Evolutionary conservation across 2,888 invertebrate genomes (phyloP), one percentile per base, ranked within the genome.

Genomic region (Clusia tigrina): DNA sequence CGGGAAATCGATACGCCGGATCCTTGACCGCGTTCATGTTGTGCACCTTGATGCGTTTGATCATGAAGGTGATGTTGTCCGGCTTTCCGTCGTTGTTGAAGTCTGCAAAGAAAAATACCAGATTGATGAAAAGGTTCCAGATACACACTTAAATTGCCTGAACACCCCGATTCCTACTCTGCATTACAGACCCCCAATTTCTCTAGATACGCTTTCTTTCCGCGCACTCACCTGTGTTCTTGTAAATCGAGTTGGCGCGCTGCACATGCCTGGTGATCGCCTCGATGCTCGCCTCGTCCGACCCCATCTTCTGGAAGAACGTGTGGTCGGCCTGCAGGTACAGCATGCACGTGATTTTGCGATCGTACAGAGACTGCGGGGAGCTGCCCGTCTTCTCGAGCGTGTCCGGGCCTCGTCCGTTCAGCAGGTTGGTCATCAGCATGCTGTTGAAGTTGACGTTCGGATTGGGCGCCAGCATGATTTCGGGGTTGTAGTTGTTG

Each of bases 281-380:
- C 84, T 96, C 96, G 71, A 96, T 95, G 81, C 96, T 95, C 1
- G 95, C 93, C 81, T 96, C 96, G 77, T 95, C 95, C 2, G 94
- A 92, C 61, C 94, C 95, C 85, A 97, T 95, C 84, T 95, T 91
- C 79, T 95, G 91, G 85, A 93, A 98, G 84, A 99, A 95, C 84
- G 96, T 91, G 84, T 98, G 97, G 85, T 95, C 95, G 2, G 98
- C 97, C 84, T 98, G 96, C 76, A 99, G 87, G 83, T 96, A 97
- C 62, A 98, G 87, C 88, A 96, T 93, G 79, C 98, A 98, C 0
- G 96, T 96, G 42, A 94, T 95, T 83, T 96, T 96, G 73, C 90
- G 89, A 24, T 94, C 93, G 83, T 83, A 82, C 55, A 80, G 64
- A 51, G 82, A 73, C 74, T 85, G 78, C 69, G 84, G 84, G 1